A percentile compares a stretch with the other conserved stretches of the same genome.
Conservation (phyloP, 2,888 invertebrate species). For the Hemistola chrysoprasaria region DNA sequence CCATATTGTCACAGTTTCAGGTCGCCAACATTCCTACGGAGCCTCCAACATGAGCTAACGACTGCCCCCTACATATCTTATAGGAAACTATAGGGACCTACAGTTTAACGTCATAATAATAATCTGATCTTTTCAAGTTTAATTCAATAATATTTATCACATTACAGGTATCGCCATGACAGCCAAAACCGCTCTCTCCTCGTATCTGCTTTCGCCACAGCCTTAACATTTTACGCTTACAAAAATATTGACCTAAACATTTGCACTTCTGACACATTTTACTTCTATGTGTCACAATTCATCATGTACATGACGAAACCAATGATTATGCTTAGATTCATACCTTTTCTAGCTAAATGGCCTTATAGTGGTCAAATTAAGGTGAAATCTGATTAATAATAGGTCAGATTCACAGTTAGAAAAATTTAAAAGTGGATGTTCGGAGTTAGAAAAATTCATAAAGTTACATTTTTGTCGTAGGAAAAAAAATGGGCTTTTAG, state of each 20-base stretch:
- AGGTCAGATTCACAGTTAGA: conserved; percentile 20
- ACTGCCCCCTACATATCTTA: too few species aligned
- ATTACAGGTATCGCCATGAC: conserved; percentile 68
- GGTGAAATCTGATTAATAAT: conserved; percentile 28
- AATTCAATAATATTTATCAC: conserved; percentile 14
- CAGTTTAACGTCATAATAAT: too few species aligned
- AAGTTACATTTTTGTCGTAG: too few species aligned
- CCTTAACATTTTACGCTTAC: conserved; percentile 29
- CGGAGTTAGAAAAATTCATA: too few species aligned
- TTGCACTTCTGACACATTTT: conserved; percentile 33
- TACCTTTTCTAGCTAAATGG: conserved; percentile 52
- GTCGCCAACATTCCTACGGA: too few species aligned
- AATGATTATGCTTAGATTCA: conserved; percentile 41
- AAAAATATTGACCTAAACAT: conserved; percentile 40
- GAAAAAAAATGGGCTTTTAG: too few species aligned
- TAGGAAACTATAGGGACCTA: too few species aligned
- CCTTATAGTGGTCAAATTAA: conserved; percentile 36
- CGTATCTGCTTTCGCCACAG: conserved; percentile 43
- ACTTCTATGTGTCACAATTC: conserved; percentile 45
- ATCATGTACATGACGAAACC: conserved; percentile 44
- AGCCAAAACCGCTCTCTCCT: conserved; percentile 54
- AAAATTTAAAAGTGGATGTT: conserved; percentile 9
- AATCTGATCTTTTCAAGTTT: background rate
- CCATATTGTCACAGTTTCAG: too few species aligned
- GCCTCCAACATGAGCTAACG: too few species aligned